Evolutionary conservation across 1,140 invertebrate genomes (phyloP).

Genomic region (Drosophila miranda): DNA sequence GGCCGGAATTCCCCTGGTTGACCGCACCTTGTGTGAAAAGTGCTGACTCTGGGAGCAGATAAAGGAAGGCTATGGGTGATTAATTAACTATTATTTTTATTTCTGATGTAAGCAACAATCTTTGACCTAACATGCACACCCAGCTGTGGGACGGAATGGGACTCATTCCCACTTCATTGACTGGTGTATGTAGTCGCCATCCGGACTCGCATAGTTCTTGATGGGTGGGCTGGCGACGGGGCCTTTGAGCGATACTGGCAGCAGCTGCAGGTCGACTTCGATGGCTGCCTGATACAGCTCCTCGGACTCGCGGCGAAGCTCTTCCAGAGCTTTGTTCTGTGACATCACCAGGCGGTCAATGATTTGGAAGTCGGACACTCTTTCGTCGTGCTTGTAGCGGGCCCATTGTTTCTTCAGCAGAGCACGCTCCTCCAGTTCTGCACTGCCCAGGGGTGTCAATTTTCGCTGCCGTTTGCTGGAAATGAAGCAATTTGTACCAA

Average conservation of each 20-base stretch:
- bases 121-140: constrained; percentile 7
- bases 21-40: too few relatives aligned
- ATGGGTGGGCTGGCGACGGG: constrained; percentile 91
- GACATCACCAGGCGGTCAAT: constrained; percentile 87
- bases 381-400: constrained; percentile 86
- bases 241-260: constrained; percentile 87
- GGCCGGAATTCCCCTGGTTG: too few relatives aligned
- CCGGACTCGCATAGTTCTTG: constrained; percentile 88
- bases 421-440: constrained; percentile 84
- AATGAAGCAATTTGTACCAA: not conserved
- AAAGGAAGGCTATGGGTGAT: not conserved
- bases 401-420: constrained; percentile 89
- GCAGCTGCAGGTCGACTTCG: constrained; percentile 87
- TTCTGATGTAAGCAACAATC: constrained; percentile 41
- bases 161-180: constrained; percentile 88
- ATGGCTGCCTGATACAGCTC: constrained; percentile 92
- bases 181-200: constrained; percentile 93
- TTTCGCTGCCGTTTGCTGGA: constrained; percentile 84
- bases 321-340: constrained; percentile 90
- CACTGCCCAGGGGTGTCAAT: constrained; percentile 77
- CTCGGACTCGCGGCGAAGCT: constrained; percentile 89
- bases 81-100: constrained; percentile 31
- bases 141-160: too few relatives aligned
- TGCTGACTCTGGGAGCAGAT: not conserved
- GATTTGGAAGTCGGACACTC: constrained; percentile 85